phyloP scores from a whole-genome alignment of 2,113 vertebrate genomes.

The Gymnobelideus leadbeateri region DNA sequence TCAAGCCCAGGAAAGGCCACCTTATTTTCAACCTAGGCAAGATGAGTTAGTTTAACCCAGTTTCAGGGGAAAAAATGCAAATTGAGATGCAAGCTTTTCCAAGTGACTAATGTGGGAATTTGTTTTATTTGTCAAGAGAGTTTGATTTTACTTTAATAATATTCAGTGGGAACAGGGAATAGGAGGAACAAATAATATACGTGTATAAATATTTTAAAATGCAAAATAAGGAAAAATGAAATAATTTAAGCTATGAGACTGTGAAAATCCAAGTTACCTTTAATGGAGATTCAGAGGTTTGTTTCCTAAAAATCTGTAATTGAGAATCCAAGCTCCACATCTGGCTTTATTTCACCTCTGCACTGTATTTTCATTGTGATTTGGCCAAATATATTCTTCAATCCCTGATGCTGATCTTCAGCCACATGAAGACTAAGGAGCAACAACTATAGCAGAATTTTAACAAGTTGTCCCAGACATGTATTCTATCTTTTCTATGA shows the following conservation, averaged over 20 bases:
- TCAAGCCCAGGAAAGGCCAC: background rate
- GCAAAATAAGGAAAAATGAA: background rate
- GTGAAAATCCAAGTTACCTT: background rate
- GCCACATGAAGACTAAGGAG: background rate
- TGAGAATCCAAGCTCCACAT: slow-evolving; percentile 25
- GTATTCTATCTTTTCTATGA: slow-evolving; percentile 27
- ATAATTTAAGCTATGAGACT: background rate
- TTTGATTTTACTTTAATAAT: background rate
- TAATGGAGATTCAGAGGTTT: background rate
- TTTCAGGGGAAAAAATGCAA: background rate
- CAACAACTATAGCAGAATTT: slow-evolving; percentile 2
- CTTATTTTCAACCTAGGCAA: background rate
- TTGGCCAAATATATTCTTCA: background rate
- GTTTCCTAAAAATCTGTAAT: background rate
- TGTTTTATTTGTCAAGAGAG: background rate
- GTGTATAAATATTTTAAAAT: background rate
- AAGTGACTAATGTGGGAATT: background rate
- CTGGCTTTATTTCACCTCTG: background rate
- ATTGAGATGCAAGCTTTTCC: background rate
- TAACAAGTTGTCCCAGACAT: slow-evolving; percentile 4
- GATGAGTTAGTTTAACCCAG: background rate
- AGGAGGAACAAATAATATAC: background rate
- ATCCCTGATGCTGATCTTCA: background rate
- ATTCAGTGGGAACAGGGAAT: background rate
- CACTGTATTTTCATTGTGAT: background rate